Evolutionary conservation across 2,888 invertebrate species (phyloP).

Genomic region (Pandemis cinnamomeana): DNA sequence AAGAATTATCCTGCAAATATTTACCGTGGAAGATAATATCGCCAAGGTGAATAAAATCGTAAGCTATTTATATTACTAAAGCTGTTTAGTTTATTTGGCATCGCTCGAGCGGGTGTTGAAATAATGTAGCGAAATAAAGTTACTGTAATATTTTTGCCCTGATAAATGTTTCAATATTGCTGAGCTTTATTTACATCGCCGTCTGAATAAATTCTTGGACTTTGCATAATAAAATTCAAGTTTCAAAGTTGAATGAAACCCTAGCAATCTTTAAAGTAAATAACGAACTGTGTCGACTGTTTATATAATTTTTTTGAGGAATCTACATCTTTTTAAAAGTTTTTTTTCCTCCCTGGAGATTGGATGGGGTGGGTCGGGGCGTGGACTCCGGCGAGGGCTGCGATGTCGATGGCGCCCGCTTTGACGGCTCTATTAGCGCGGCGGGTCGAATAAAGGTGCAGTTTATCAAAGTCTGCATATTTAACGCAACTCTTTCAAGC

Average conservation of each 20-base stretch:
- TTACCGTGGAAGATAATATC: slow-evolving; percentile 3
- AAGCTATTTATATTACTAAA: slow-evolving; percentile 8
- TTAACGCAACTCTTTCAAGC: slow-evolving; percentile 58
- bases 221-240: slow-evolving; percentile 18
- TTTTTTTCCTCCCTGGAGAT: slow-evolving; percentile 1
- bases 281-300: slow-evolving; percentile 21
- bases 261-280: slow-evolving; percentile 38
- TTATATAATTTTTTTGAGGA: slow-evolving; percentile 40
- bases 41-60: slow-evolving; percentile 8
- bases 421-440: slow-evolving; percentile 60
- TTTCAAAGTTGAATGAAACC: slow-evolving; percentile 16
- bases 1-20: slow-evolving; percentile 23
- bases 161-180: slow-evolving; percentile 18
- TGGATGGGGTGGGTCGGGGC: slow-evolving; percentile 1
- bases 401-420: slow-evolving; percentile 52
- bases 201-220: slow-evolving; percentile 18
- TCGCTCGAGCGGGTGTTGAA: background rate
- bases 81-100: slow-evolving; percentile 1
- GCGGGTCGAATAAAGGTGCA: slow-evolving; percentile 61
- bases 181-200: background rate
- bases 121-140: slow-evolving; percentile 13
- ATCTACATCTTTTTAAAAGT: slow-evolving; percentile 37
- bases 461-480: slow-evolving; percentile 67
- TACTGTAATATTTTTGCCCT: slow-evolving; percentile 1
- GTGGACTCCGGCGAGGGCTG: background rate